Conservation (phyloP, 2,113 vertebrate species). For the Cyanistes caeruleus region DNA sequence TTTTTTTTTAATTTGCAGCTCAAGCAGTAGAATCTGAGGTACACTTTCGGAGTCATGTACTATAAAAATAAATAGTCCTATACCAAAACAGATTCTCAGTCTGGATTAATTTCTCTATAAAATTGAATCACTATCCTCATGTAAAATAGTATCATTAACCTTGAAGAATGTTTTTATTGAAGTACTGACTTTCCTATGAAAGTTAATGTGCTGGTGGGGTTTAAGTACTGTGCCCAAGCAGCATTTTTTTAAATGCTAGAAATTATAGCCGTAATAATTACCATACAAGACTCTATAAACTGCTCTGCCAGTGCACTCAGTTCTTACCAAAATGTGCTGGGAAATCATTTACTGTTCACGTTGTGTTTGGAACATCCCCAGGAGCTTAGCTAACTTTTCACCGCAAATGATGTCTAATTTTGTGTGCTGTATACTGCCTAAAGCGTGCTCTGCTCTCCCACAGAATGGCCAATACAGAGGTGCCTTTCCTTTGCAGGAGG, state of each 20-base stretch:
- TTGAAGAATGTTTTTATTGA: not conserved
- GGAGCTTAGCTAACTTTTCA: not conserved
- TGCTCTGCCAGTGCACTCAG: not conserved
- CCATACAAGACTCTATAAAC: not conserved
- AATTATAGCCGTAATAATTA: not conserved
- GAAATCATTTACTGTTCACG: not conserved
- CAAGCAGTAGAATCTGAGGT: not conserved
- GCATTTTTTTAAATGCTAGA: not conserved
- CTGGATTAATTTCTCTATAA: not conserved
- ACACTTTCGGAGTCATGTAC: not conserved
- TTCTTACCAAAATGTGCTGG: not conserved
- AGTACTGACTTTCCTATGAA: not conserved
- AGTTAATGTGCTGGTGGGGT: not conserved
- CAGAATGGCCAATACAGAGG: not conserved
- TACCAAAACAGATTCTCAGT: not conserved
- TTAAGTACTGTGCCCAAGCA: not conserved
- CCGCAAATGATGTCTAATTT: not conserved
- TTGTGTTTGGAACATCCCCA: not conserved
- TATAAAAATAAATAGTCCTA: not conserved
- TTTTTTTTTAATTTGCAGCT: not conserved
- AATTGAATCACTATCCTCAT: not conserved
- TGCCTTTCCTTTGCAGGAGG: not conserved
- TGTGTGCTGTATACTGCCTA: not conserved
- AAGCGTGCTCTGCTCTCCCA: rapidly evolving
- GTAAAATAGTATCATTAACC: not conserved